Percentiles rank a stretch among this genome's conserved stretches.
Conservation (phyloP, 2,113 vertebrate species). For the Sardina pilchardus region DNA sequence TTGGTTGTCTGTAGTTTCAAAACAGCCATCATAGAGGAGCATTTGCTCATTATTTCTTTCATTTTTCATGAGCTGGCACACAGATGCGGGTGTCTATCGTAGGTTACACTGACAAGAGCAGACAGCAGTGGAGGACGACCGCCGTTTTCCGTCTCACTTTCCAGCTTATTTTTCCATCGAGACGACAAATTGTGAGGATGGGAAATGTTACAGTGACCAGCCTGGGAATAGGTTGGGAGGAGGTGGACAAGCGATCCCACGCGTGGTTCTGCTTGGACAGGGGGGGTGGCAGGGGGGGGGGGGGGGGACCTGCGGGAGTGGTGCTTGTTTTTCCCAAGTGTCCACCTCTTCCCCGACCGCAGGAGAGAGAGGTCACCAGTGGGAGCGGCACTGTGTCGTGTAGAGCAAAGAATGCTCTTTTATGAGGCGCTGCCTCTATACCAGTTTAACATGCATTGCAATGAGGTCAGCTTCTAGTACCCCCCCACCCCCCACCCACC, state of each 20-base stretch:
- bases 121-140: background rate
- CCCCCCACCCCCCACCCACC: too few species aligned
- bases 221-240: background rate
- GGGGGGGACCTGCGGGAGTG: background rate
- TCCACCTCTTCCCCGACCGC: background rate
- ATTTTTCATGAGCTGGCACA: background rate
- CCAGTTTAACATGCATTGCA: background rate
- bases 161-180: background rate
- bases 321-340: background rate
- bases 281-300: too few species aligned
- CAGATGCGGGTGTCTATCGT: background rate
- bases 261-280: background rate
- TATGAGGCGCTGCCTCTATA: background rate
- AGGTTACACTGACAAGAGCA: background rate
- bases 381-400: background rate
- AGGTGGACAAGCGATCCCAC: background rate
- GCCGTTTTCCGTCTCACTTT: background rate
- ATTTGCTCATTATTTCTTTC: background rate
- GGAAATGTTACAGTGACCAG: background rate
- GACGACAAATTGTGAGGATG: background rate
- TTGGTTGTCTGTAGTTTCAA: background rate
- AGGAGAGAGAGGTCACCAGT: conserved; percentile 9
- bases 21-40: background rate
- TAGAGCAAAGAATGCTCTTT: background rate
- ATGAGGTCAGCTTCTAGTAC: background rate